Conservation (phyloP, 1,140 invertebrate species). For the Micrasema minimum region DNA sequence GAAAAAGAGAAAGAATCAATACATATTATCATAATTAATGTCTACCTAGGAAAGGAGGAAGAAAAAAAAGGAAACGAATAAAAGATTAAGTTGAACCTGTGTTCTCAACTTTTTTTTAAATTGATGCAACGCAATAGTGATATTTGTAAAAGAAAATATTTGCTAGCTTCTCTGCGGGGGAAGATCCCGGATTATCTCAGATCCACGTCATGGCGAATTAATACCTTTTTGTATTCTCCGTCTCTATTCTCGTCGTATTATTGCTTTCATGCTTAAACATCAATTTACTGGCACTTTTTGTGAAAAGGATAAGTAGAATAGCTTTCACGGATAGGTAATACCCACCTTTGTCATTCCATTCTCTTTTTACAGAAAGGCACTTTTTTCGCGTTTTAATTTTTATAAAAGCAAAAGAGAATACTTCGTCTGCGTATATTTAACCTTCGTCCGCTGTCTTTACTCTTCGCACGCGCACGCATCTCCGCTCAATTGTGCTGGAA, state of each 20-base stretch:
- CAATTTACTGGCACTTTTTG: constrained; percentile 29
- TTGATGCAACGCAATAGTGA: no score
- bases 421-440: neutral
- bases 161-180: neutral
- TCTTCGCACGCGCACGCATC: no score
- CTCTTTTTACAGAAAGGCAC: constrained; percentile 13
- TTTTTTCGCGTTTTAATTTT: constrained; percentile 18
- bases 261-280: constrained; percentile 16
- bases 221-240: constrained; percentile 16
- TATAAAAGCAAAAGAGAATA: neutral
- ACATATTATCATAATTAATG: no score
- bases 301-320: constrained; percentile 19
- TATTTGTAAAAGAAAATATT: no score
- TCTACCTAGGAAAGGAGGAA: no score
- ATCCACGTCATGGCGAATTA: constrained; percentile 23
- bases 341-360: constrained; percentile 22
- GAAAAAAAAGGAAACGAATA: no score
- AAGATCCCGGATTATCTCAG: constrained; percentile 20
- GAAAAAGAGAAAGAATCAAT: no score
- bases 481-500: no score
- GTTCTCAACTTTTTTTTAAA: no score
- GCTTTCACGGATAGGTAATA: constrained; percentile 3
- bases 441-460: no score
- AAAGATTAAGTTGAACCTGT: no score
- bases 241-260: constrained; percentile 23